Conservation (phyloP, 2,888 invertebrate genomes). For the Octodonta nipae region DNA sequence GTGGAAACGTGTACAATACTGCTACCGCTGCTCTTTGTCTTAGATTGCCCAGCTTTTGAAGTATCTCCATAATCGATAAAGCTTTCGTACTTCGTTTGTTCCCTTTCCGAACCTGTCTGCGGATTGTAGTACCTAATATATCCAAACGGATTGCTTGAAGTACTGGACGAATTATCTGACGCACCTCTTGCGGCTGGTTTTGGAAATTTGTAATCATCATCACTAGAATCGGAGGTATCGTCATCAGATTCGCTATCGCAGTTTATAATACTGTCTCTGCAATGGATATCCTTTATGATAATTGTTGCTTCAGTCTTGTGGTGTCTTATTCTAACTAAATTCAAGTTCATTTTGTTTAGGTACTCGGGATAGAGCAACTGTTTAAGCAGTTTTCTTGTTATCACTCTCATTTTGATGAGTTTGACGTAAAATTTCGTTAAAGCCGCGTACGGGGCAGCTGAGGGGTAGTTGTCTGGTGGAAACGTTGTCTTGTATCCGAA, state of each 20-base stretch:
- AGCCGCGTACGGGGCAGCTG: conserved; percentile 64
- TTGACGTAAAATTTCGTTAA: conserved; percentile 64
- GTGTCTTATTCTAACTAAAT: conserved; percentile 41
- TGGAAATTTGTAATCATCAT: conserved; percentile 35
- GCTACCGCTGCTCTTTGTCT: conserved; percentile 5
- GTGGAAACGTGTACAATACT: conserved; percentile 32
- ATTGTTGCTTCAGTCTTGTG: conserved; percentile 38
- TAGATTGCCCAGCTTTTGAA: conserved; percentile 8
- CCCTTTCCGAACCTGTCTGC: conserved; percentile 32
- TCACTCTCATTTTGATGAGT: conserved; percentile 57
- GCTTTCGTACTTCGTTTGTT: conserved; percentile 35
- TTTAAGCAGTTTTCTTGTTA: conserved; percentile 59
- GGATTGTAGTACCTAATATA: conserved; percentile 52
- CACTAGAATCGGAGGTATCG: conserved; percentile 35
- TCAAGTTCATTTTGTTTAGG: conserved; percentile 41
- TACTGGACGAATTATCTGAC: conserved; percentile 37
- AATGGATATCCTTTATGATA: conserved; percentile 25
- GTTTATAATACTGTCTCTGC: conserved; percentile 29
- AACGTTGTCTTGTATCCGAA: conserved; percentile 43
- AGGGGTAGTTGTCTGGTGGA: conserved; percentile 61
- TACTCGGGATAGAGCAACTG: conserved; percentile 56
- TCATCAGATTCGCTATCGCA: conserved; percentile 37
- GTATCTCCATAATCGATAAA: conserved; percentile 38
- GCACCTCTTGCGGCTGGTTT: conserved; percentile 44
- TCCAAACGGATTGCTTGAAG: conserved; percentile 49